Percentiles rank a stretch among this genome's conserved stretches.
Conservation (phyloP, 1,140 invertebrate genomes). For the Littorina saxatilis region DNA sequence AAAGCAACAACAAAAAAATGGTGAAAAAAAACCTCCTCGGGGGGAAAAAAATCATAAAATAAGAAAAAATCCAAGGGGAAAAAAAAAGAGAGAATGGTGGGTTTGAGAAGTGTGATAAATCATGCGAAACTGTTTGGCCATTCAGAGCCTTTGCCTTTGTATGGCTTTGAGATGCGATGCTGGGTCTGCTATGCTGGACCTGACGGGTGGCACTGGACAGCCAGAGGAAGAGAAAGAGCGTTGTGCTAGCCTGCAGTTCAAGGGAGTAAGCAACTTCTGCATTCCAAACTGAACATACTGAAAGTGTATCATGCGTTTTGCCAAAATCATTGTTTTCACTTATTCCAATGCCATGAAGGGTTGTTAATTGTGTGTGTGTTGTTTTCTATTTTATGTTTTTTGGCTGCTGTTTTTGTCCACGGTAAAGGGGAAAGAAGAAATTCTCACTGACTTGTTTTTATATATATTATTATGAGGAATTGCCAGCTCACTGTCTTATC, state of each 20-base stretch:
- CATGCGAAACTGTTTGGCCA: no score
- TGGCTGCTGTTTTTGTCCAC: background rate
- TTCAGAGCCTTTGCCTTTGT: no score
- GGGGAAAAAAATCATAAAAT: no score
- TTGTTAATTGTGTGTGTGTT: conserved; percentile 4
- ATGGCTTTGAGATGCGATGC: no score
- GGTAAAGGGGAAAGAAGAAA: conserved; percentile 4
- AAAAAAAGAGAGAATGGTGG: no score
- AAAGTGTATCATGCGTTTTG: conserved; percentile 18
- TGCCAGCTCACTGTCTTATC: conserved; percentile 17
- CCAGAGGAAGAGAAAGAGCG: no score
- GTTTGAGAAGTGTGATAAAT: background rate
- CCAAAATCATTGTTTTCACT: conserved; percentile 21
- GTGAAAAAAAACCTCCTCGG: no score
- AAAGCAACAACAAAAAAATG: no score
- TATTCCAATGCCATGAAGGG: conserved; percentile 22
- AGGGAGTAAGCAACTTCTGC: background rate
- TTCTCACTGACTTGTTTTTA: conserved; percentile 3
- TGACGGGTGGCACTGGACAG: no score
- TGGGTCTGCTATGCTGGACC: no score
- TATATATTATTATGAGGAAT: conserved; percentile 16
- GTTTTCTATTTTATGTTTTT: background rate
- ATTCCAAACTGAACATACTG: conserved; percentile 23
- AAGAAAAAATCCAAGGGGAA: no score
- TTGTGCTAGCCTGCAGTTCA: background rate